phyloP scores from a whole-genome alignment of 1,140 invertebrate genomes.

The Heterodera schachtii region DNA sequence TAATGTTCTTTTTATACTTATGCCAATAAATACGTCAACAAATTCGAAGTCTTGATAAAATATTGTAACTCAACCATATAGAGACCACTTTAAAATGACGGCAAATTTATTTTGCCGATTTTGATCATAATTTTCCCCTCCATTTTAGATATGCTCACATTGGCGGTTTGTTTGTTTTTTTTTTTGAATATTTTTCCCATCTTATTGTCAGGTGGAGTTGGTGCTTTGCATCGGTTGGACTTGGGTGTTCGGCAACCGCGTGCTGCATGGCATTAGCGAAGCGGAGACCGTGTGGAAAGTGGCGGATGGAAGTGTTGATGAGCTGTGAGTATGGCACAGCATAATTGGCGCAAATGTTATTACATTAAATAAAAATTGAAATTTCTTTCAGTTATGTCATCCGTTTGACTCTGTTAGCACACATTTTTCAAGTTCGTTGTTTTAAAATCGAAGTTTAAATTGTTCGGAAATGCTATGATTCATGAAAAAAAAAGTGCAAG shows the following conservation, averaged over 20 bases:
- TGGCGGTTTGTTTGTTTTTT: conserved; percentile 41
- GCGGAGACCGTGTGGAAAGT: conserved; percentile 27
- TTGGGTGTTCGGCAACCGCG: conserved; percentile 45
- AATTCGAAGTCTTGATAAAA: too few species aligned
- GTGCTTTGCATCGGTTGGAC: conserved; percentile 46
- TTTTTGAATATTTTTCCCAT: not conserved
- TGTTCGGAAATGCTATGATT: not conserved
- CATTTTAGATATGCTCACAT: conserved; percentile 53
- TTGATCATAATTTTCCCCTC: not conserved
- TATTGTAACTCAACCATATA: too few species aligned
- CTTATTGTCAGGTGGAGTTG: conserved; percentile 32
- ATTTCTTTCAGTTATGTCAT: conserved; percentile 18
- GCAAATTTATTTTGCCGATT: too few species aligned
- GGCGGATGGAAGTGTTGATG: conserved; percentile 50
- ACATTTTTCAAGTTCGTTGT: conserved; percentile 51
- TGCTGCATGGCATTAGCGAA: conserved; percentile 3
- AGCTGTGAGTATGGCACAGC: conserved; percentile 20
- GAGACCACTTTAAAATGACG: too few species aligned
- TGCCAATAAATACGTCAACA: too few species aligned
- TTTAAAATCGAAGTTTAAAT: not conserved
- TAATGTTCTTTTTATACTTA: not conserved
- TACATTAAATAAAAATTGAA: too few species aligned
- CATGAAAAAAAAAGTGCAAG: too few species aligned
- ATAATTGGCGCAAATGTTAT: not conserved
- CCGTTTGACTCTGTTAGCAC: conserved; percentile 46